These are phyloP conservation scores for Epinephelus lanceolatus DNA, from an alignment of 2,113 vertebrate genomes.

Conservation along the genomic window DNA sequence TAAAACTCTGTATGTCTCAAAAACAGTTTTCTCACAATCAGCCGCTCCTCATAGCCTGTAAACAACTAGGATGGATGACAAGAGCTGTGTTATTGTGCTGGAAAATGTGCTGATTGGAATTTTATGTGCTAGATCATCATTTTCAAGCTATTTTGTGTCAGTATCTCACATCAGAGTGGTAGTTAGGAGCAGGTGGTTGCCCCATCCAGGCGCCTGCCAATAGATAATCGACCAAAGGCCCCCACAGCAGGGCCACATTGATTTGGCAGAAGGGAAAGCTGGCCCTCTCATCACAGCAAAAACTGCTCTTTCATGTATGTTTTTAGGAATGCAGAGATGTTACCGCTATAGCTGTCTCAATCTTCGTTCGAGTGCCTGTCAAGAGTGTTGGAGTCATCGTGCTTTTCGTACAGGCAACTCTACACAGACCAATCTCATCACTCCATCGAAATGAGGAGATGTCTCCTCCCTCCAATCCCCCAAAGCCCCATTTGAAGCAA, in stretches of 20 bases:
- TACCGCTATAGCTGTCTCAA: conserved; percentile 3
- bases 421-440: conserved; percentile 14
- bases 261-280: conserved; percentile 70
- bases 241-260: conserved; percentile 73
- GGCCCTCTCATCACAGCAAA: conserved; percentile 49
- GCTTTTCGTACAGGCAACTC: conserved; percentile 31
- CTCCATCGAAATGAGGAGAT: conserved; percentile 31
- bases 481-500: conserved; percentile 33
- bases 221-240: conserved; percentile 78
- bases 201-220: conserved; percentile 73
- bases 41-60: conserved; percentile 9
- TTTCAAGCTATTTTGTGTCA: conserved; percentile 68
- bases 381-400: conserved; percentile 32
- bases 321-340: conserved; percentile 42
- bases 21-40: conserved; percentile 50
- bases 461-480: conserved; percentile 38
- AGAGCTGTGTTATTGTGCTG: conserved; percentile 15
- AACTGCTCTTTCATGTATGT: conserved; percentile 46
- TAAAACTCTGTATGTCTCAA: conserved; percentile 37
- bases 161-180: conserved; percentile 59
- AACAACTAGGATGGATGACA: conserved; percentile 32
- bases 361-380: conserved; percentile 18
- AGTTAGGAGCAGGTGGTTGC: conserved; percentile 79
- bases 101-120: conserved; percentile 52
- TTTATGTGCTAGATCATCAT: conserved; percentile 50